These are phyloP conservation scores for Aphyosemion australe DNA, from an alignment of 2,113 vertebrate species.

Conservation along the genomic window DNA sequence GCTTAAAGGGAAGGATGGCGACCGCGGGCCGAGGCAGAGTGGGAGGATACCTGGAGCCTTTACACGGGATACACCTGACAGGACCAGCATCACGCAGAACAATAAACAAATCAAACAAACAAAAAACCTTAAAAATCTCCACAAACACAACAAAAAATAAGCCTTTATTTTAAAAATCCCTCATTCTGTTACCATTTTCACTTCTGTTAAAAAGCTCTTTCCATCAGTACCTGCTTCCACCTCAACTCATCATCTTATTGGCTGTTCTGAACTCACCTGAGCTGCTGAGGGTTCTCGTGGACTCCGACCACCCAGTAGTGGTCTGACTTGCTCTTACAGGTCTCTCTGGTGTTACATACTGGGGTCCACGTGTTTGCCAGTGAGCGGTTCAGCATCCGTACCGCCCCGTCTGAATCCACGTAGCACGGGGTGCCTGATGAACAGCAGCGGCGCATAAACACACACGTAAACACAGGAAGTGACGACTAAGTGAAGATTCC, in stretches of 20 bases:
- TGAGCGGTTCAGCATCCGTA: conserved; percentile 89
- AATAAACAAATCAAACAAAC: too few relatives aligned
- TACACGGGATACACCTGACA: conserved; percentile 94
- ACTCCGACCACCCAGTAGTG: conserved; percentile 95
- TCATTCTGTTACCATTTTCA: too few relatives aligned
- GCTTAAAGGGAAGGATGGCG: conserved; percentile 86
- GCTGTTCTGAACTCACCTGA: conserved; percentile 79
- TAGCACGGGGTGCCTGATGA: conserved; percentile 88
- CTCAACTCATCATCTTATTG: too few relatives aligned
- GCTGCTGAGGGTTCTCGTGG: conserved; percentile 93
- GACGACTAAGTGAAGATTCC: background rate
- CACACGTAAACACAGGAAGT: background rate
- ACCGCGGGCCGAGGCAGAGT: conserved; percentile 94
- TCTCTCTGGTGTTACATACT: conserved; percentile 87
- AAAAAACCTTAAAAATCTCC: background rate
- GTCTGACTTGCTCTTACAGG: conserved; percentile 93
- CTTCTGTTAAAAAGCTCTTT: too few relatives aligned
- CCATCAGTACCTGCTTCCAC: too few relatives aligned
- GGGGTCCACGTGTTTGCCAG: conserved; percentile 90
- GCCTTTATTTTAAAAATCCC: too few relatives aligned
- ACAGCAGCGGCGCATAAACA: background rate
- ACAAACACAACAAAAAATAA: too few relatives aligned
- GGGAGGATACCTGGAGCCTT: conserved; percentile 92
- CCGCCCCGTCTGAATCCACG: conserved; percentile 88
- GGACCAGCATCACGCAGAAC: background rate